Evolutionary conservation across 2,113 vertebrate species (phyloP), one percentile per base, ranked within the genome.

Genomic region (Atrichornis clamosus): DNA sequence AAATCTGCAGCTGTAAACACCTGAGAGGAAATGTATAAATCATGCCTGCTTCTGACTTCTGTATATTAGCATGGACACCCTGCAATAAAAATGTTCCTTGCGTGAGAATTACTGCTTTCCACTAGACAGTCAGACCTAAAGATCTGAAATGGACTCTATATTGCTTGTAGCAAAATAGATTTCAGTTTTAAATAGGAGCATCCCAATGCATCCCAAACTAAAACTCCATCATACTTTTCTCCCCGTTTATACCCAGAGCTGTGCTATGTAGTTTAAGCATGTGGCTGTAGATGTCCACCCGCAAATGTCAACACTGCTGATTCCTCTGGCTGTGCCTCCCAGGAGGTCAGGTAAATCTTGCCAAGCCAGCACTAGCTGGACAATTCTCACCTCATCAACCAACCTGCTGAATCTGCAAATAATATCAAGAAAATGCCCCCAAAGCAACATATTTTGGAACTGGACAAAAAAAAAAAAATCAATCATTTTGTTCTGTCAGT

Each of bases 391-490:
- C 56, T 91, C 94, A 93, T 83, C 87, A 96, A 33, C 63, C 87
- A 85, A 44, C 47, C 24, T 88, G 82, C 87, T 93, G 78, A 84
- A 76, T 94, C 94, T 93, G 87, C 90, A 96, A 90, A 93, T 62
- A 80, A 63, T 56, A 81, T 85, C 64, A 67, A 86, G 82, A 87
- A 96, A 90, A 87, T 81, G 56, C 37, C 90, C 85, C 90, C 3
- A 84, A 90, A 59, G 56, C 68, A 90, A 65, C 52, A 27, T 35
- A 63, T 49, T 78, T 90, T 90, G 83, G 63, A 94, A 74, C 23
- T 7, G 52, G 42, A 83, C n/a, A 78, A 42, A 94, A 95, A 69
- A 73, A 64, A 92, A 93, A 72, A 74, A 65, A 42, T 84, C 69
- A 62, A 42, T 80, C 33, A 53, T 58, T 91, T 89, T 87, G 12